These are phyloP conservation scores for Odontocolon sp. DNA, from an alignment of 2,888 invertebrate genomes.

Conservation along the genomic window DNA sequence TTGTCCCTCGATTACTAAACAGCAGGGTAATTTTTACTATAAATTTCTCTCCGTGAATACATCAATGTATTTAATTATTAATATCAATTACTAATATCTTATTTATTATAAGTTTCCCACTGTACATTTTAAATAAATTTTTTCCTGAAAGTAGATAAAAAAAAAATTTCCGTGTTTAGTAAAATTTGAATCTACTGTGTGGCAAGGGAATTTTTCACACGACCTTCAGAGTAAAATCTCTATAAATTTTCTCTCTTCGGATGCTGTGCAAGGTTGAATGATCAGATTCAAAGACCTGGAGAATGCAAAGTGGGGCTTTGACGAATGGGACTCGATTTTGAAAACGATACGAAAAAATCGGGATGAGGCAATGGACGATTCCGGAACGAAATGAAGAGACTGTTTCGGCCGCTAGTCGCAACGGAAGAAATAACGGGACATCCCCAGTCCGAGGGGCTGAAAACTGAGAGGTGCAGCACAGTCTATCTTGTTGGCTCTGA, in stretches of 20 bases:
- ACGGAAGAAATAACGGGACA: conserved; percentile 51
- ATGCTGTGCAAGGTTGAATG: neutral
- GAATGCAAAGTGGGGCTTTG: conserved; percentile 39
- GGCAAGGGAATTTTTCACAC: too few species aligned
- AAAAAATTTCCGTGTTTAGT: too few species aligned
- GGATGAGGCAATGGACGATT: conserved; percentile 25
- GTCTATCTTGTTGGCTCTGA: conserved; percentile 33
- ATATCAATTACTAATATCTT: neutral
- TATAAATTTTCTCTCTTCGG: neutral
- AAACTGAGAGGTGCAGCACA: conserved; percentile 38
- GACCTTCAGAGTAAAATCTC: too few species aligned
- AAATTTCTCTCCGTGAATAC: too few species aligned
- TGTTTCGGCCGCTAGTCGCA: conserved; percentile 17
- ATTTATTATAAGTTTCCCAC: too few species aligned
- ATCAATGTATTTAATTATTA: neutral
- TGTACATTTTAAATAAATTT: too few species aligned
- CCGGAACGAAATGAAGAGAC: conserved; percentile 47
- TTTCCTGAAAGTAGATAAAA: too few species aligned
- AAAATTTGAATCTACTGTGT: too few species aligned
- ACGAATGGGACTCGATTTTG: conserved; percentile 54
- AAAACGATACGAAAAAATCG: conserved; percentile 39
- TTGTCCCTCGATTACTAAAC: too few species aligned
- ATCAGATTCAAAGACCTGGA: neutral
- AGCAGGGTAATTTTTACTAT: too few species aligned
- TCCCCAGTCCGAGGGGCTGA: conserved; percentile 31